These are phyloP conservation scores for Acleris emargana DNA, from an alignment of 2,888 invertebrate genomes.

Conservation along the genomic window DNA sequence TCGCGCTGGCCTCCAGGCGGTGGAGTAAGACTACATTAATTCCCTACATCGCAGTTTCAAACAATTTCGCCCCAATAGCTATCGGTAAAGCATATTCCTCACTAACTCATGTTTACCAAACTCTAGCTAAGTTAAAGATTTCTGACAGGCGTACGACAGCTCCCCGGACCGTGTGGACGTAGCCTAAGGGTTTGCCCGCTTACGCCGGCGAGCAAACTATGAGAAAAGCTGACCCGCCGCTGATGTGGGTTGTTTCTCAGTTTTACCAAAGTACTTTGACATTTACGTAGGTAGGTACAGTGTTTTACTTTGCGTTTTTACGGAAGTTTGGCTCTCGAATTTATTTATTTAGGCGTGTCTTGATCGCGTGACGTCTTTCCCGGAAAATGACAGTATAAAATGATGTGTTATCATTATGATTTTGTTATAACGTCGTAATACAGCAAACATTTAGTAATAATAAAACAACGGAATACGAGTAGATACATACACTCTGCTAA, in stretches of 20 bases:
- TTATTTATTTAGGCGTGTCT: constrained; percentile 9
- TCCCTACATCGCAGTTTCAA: constrained; percentile 31
- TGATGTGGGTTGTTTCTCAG: constrained; percentile 38
- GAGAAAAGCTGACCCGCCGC: constrained; percentile 35
- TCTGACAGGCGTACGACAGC: constrained; percentile 22
- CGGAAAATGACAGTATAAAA: background rate
- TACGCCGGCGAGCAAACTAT: constrained; percentile 33
- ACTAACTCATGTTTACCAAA: constrained; percentile 16
- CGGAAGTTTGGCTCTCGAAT: constrained; percentile 2
- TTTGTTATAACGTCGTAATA: background rate
- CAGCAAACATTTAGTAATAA: background rate
- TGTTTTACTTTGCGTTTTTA: constrained; percentile 18
- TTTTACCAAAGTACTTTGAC: constrained; percentile 36
- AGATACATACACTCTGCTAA: background rate
- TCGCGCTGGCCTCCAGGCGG: constrained; percentile 16
- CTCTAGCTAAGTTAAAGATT: constrained; percentile 23
- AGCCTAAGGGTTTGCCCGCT: constrained; percentile 30
- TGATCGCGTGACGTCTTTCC: constrained; percentile 2
- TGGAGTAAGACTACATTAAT: constrained; percentile 24
- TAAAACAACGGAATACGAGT: background rate
- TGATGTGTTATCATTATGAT: background rate
- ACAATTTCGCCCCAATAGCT: constrained; percentile 32
- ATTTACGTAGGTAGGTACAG: constrained; percentile 30
- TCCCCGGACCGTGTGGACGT: constrained; percentile 16
- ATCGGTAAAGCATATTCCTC: constrained; percentile 30